A percentile compares a stretch with the other conserved stretches of the same genome.
Conservation (phyloP, 2,797 vertebrate species). For the Helostoma temminkii region DNA sequence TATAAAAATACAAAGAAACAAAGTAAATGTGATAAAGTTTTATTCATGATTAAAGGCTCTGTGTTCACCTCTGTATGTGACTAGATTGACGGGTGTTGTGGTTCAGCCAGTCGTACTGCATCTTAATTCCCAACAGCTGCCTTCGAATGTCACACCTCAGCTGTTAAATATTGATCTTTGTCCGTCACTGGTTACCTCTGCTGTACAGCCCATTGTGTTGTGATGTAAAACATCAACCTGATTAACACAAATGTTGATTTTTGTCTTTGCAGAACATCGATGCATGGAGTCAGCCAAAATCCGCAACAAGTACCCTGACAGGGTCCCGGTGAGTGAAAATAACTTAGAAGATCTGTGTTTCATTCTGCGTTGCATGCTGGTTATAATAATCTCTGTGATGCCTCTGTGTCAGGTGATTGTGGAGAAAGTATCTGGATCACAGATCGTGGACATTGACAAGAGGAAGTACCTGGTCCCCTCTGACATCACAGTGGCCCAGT, state of each 20-base stretch:
- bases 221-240: not conserved
- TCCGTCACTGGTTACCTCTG: not conserved
- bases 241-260: not conserved
- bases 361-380: fast-evolving
- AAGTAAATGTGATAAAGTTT: not conserved
- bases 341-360: fast-evolving
- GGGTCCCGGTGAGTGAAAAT: conserved; percentile 92
- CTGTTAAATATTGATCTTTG: conserved; percentile 15
- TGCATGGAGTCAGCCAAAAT: conserved; percentile 97
- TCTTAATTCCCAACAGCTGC: conserved; percentile 18
- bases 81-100: not conserved
- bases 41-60: not conserved
- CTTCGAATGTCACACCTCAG: not conserved
- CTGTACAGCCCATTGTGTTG: not conserved
- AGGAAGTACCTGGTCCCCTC: conserved; percentile 98
- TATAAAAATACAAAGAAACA: not conserved
- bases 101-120: conserved; percentile 3
- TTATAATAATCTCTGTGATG: not conserved
- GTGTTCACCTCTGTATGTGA: not conserved
- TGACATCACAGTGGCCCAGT: conserved; percentile 99
- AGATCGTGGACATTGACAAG: conserved; percentile 98
- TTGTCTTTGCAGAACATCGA: conserved; percentile 90
- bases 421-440: conserved; percentile 94
- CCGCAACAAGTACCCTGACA: conserved; percentile 96
- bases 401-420: not conserved